Base-by-base conservation (phyloP, 2,888 invertebrate species). In the Ormyrus nitidulus region DNA sequence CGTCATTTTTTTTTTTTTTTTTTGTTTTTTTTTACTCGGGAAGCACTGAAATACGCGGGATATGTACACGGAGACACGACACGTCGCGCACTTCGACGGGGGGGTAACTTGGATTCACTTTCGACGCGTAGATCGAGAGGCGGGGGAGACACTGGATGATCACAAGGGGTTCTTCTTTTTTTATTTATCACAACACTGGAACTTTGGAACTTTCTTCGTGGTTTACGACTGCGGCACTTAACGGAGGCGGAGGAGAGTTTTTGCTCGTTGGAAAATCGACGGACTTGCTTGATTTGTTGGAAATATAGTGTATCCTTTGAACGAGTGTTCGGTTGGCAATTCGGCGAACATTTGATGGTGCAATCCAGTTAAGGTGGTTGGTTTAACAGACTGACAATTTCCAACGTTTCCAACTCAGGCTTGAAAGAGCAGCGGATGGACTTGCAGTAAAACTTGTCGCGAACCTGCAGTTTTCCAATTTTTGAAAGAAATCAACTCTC, bases 1-100 rank as follows among this genome's bases (percentile, higher is more conserved):
- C 83, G 87, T 87, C 88, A 87, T 86, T 81, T 83, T 61, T 0
- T 49, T n/a, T 44, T 4, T 19, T 19, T 51, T 44, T 44, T n/a
- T 61, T 11, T 53, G 71, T 73, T 56, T 71, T 68, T 79, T 82
- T 68, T 8, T 66, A n/a, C 59, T 58, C 53, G 69, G 10, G 11
- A 70, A 59, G 58, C 46, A 69, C 54, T 9, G n/a, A 6, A 58
- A 49, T 68, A 11, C 51, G n/a, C 5, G 44, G 34, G 49, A 48
- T 51, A 13, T n/a, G 19, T 54, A 46, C 11, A 53, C 19, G 19
- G 34, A 34, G 11, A 61, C 44, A 11, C 10, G n/a, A 10, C 44
- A 61, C 7, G 9, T 11, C 44, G 6, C 19, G 19, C 19, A 19
- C 19, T n/a, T 64, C 49, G 13, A 64, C 48, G 49, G 53, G 34